Evolutionary conservation across 2,797 vertebrate genomes (phyloP).

Genomic region (Anableps anableps): DNA sequence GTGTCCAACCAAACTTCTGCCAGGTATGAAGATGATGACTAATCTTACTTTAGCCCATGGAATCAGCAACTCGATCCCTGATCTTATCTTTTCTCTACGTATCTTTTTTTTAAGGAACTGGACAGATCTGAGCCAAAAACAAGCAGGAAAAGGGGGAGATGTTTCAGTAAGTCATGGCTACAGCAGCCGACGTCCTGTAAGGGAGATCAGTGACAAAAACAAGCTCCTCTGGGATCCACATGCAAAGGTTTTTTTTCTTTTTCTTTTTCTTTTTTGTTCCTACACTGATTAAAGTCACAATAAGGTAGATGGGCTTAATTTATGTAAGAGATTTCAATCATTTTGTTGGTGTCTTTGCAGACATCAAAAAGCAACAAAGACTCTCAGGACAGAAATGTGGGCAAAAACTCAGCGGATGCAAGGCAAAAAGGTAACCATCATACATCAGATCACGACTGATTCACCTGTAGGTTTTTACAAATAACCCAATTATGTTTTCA

Average conservation of each 20-base stretch:
- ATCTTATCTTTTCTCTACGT: background rate
- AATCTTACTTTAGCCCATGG: background rate
- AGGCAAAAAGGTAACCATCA: constrained; percentile 58
- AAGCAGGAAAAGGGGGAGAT: constrained; percentile 25
- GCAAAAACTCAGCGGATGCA: constrained; percentile 40
- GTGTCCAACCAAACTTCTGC: constrained; percentile 66
- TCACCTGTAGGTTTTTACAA: background rate
- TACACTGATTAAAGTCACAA: background rate
- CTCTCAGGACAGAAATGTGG: constrained; percentile 35
- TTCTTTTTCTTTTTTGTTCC: no score
- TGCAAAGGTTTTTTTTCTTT: constrained; percentile 44
- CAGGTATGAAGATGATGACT: constrained; percentile 64
- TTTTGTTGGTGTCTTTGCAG: constrained; percentile 38
- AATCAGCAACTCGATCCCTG: background rate
- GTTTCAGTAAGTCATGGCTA: constrained; percentile 50
- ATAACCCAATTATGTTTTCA: background rate
- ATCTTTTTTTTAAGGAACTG: constrained; percentile 32
- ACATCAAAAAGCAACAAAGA: constrained; percentile 42
- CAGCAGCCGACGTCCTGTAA: constrained; percentile 45
- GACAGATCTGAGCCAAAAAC: constrained; percentile 32
- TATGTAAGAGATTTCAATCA: background rate
- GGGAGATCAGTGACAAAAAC: constrained; percentile 34
- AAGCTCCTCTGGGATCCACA: constrained; percentile 24
- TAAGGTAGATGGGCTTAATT: background rate
- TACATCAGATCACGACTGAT: background rate